phyloP scores from a whole-genome alignment of 2,113 vertebrate genomes.

The Percopsis transmontana region DNA sequence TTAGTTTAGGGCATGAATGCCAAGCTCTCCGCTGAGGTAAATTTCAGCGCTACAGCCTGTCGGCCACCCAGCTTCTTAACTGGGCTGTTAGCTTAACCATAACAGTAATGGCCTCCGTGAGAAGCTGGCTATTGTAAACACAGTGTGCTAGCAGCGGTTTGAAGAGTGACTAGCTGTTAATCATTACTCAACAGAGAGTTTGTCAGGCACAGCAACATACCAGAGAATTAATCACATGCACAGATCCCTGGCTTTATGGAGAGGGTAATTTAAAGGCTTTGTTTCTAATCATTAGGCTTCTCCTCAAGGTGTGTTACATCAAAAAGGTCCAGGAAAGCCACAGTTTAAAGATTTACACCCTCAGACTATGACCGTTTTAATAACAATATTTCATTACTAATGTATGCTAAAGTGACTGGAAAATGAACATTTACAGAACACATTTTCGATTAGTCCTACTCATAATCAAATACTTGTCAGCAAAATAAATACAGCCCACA shows the following conservation, averaged over 20 bases:
- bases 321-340: constrained; percentile 22
- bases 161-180: constrained; percentile 77
- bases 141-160: constrained; percentile 65
- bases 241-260: constrained; percentile 62
- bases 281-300: constrained; percentile 58
- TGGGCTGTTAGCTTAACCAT: constrained; percentile 51
- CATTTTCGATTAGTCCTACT: too few relatives aligned
- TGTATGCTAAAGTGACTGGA: constrained; percentile 9
- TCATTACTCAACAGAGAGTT: constrained; percentile 75
- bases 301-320: constrained; percentile 43
- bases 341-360: constrained; percentile 7
- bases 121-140: constrained; percentile 65
- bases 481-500: background rate
- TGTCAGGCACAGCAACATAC: constrained; percentile 65
- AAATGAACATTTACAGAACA: background rate
- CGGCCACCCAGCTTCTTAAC: constrained; percentile 25
- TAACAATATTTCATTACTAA: background rate
- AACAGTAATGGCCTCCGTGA: constrained; percentile 54
- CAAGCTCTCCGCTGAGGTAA: constrained; percentile 19
- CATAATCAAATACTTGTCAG: too few relatives aligned
- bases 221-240: constrained; percentile 62
- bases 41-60: constrained; percentile 20
- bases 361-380: constrained; percentile 6
- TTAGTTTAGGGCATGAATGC: constrained; percentile 41
- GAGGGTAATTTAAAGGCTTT: constrained; percentile 62